phyloP scores from a whole-genome alignment of 2,113 vertebrate species.

The Oceanodroma tethys region DNA sequence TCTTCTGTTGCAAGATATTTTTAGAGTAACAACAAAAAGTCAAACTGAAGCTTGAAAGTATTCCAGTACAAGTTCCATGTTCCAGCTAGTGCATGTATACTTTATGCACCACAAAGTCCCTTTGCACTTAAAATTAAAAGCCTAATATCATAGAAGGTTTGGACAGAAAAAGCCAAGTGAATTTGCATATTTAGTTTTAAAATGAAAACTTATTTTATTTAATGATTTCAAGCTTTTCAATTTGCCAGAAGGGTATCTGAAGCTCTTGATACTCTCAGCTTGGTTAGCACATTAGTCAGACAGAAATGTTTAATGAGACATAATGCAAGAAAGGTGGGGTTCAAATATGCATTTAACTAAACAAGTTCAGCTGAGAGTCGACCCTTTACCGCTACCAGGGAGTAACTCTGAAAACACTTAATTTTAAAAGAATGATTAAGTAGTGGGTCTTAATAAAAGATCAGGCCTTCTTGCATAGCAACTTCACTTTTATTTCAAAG shows the following conservation, averaged over 20 bases:
- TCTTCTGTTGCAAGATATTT: constrained; percentile 77
- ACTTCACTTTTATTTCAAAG: not conserved
- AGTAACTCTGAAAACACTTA: not conserved
- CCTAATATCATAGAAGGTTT: not conserved
- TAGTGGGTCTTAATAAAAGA: not conserved
- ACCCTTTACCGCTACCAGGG: not conserved
- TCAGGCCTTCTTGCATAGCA: not conserved
- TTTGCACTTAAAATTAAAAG: constrained; percentile 53
- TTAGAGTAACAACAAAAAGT: constrained; percentile 68
- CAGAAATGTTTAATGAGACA: not conserved
- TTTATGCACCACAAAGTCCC: constrained; percentile 18
- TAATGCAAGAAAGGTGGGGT: not conserved
- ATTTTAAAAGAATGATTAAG: not conserved
- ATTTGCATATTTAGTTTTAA: not conserved
- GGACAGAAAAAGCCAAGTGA: not conserved
- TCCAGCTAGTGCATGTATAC: constrained; percentile 42
- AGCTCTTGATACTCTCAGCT: constrained; percentile 5
- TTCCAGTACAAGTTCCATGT: constrained; percentile 52
- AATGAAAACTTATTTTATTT: not conserved
- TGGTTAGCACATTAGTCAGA: not conserved
- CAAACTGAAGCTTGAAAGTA: constrained; percentile 56
- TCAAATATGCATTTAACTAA: not conserved
- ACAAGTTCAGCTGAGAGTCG: not conserved
- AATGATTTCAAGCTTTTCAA: constrained; percentile 17
- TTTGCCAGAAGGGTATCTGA: not conserved